Percentiles rank a stretch among this genome's conserved stretches.
Conservation (phyloP, 2,888 invertebrate genomes). For the Leucophenga montana region DNA sequence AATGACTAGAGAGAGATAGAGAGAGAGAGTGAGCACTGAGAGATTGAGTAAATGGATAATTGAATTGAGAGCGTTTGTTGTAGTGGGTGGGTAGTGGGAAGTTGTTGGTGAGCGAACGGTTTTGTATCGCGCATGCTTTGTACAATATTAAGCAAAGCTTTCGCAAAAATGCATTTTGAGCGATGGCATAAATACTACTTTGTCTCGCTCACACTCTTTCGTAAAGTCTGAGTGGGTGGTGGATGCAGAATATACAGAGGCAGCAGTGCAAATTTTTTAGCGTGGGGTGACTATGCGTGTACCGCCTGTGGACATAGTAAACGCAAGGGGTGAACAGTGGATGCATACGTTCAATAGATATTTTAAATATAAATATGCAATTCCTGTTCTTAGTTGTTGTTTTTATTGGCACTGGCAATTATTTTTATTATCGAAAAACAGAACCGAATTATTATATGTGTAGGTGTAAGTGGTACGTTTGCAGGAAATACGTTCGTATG, state of each 20-base stretch:
- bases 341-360: slow-evolving; percentile 10
- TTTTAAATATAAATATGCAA: slow-evolving; percentile 57
- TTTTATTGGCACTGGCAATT: slow-evolving; percentile 37
- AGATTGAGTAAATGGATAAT: too few relatives aligned
- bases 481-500: slow-evolving; percentile 48
- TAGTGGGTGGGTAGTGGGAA: not conserved
- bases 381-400: slow-evolving; percentile 45
- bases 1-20: too few relatives aligned
- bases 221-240: too few relatives aligned
- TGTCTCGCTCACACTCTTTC: too few relatives aligned
- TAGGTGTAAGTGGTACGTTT: slow-evolving; percentile 32
- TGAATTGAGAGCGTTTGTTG: not conserved
- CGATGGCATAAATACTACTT: not conserved
- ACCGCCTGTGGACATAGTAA: not conserved
- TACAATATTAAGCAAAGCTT: slow-evolving; percentile 33
- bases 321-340: not conserved
- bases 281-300: not conserved
- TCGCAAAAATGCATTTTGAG: slow-evolving; percentile 20
- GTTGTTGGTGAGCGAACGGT: not conserved
- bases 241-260: too few relatives aligned
- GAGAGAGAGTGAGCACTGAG: too few relatives aligned
- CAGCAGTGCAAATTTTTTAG: slow-evolving; percentile 10
- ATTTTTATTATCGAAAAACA: not conserved
- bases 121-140: slow-evolving; percentile 15
- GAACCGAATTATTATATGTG: slow-evolving; percentile 33